Percentiles rank a stretch among this genome's conserved stretches.
Evolutionary conservation across 2,113 vertebrate genomes (phyloP).

Genomic region (Pelecanoides urinatrix): DNA sequence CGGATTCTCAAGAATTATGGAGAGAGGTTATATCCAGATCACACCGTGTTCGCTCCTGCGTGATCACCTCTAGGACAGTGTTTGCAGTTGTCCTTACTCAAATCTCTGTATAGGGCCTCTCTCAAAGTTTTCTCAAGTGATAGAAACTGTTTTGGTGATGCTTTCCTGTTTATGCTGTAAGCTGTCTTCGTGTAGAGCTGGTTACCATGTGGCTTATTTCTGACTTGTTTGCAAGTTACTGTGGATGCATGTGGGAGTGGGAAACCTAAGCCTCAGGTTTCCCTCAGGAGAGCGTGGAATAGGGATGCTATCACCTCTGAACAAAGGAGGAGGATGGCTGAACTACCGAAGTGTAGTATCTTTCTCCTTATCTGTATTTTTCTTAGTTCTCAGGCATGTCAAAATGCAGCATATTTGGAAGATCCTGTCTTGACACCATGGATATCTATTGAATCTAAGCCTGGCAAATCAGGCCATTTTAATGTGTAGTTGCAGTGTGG

Average conservation of each 20-base stretch:
- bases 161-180: neutral
- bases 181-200: neutral
- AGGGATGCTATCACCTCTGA: neutral
- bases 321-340: neutral
- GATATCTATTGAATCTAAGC: neutral
- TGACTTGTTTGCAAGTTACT: neutral
- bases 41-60: rapidly evolving
- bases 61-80: neutral
- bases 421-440: neutral
- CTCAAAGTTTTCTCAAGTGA: neutral
- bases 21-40: neutral
- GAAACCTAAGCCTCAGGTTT: neutral
- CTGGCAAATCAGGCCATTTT: neutral
- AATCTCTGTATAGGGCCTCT: neutral
- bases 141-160: neutral
- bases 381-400: neutral
- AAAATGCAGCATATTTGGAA: neutral
- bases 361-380: neutral
- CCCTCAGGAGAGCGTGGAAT: neutral
- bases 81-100: neutral
- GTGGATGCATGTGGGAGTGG: neutral
- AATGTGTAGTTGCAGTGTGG: neutral
- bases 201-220: neutral
- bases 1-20: rapidly evolving
- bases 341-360: neutral